A percentile compares a stretch with the other conserved stretches of the same genome.
Conservation (phyloP, 2,797 vertebrate species). For the Falco peregrinus region DNA sequence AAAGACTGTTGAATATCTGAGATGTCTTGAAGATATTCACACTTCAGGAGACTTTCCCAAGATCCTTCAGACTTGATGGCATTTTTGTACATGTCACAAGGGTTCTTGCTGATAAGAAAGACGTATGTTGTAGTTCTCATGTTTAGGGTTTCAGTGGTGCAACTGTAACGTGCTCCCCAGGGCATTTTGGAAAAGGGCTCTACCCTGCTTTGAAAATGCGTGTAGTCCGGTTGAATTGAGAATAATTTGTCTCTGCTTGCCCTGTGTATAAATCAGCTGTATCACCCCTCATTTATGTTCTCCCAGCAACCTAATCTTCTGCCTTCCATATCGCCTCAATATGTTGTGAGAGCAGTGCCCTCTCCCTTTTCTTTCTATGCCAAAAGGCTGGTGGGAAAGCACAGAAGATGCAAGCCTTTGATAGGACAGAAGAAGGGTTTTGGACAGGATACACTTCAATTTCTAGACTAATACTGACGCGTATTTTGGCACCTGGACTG, state of each 20-base stretch:
- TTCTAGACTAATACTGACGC: neutral
- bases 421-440: neutral
- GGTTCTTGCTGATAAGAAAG: neutral
- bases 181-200: neutral
- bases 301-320: neutral
- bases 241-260: neutral
- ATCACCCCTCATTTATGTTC: neutral
- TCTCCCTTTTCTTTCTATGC: neutral
- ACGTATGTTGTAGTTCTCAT: neutral
- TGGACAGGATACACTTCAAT: neutral
- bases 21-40: neutral
- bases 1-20: neutral
- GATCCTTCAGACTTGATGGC: neutral
- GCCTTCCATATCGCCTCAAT: neutral
- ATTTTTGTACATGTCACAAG: neutral
- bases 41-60: neutral
- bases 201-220: neutral
- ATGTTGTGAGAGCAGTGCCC: neutral
- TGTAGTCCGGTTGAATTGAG: neutral
- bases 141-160: neutral
- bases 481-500: neutral
- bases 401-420: neutral
- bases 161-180: neutral
- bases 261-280: neutral
- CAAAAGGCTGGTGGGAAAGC: neutral